Evolutionary conservation across 1,140 invertebrate species (phyloP).

Genomic region (Camponotus vicinus): DNA sequence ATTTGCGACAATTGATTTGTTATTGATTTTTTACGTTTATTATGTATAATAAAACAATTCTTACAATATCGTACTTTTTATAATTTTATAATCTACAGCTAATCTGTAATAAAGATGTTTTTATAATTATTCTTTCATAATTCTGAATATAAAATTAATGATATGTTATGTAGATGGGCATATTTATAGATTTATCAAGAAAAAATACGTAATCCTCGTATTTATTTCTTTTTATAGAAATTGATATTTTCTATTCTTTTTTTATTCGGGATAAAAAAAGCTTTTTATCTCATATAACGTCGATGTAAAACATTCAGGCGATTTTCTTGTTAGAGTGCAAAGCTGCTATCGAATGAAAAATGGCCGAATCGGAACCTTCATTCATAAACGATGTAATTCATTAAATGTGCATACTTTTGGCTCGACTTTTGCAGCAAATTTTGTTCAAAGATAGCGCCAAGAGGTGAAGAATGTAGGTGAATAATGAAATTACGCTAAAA

Average conservation of each 20-base stretch:
- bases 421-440: conserved; percentile 31
- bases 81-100: too few species aligned
- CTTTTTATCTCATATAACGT: conserved; percentile 25
- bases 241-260: neutral
- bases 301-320: conserved; percentile 38
- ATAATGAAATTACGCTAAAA: conserved; percentile 66
- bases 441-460: conserved; percentile 39
- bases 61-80: too few species aligned
- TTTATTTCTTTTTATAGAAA: neutral
- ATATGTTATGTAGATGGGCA: neutral
- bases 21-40: neutral
- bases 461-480: conserved; percentile 66
- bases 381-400: conserved; percentile 52
- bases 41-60: too few species aligned
- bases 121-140: neutral
- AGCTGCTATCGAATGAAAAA: neutral
- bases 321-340: neutral
- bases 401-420: conserved; percentile 43
- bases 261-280: conserved; percentile 32
- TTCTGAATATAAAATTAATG: neutral
- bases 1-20: conserved; percentile 10
- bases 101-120: neutral
- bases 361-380: neutral
- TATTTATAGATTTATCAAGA: neutral
- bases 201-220: conserved; percentile 29